phyloP scores from a whole-genome alignment of 2,797 vertebrate species.

The Amazona ochrocephala region DNA sequence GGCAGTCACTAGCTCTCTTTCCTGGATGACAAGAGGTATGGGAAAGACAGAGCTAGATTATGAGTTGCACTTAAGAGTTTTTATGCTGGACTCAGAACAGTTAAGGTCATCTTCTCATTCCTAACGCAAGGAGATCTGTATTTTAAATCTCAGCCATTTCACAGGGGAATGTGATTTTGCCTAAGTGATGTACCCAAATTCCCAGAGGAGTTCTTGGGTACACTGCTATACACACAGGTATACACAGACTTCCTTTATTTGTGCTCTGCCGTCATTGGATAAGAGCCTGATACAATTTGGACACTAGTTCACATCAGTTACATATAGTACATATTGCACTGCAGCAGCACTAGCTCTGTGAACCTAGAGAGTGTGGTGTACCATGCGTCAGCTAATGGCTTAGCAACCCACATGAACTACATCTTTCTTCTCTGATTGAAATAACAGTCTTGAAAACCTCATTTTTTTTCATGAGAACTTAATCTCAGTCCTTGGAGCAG shows the following conservation, averaged over 20 bases:
- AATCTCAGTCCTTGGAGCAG: neutral
- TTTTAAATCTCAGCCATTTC: neutral
- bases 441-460: neutral
- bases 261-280: neutral
- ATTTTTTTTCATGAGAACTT: neutral
- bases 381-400: neutral
- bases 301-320: neutral
- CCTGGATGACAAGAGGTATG: neutral
- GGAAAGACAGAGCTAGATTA: neutral
- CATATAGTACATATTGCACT: fast-evolving
- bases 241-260: neutral
- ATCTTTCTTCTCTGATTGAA: neutral
- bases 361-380: neutral
- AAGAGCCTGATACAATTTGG: neutral
- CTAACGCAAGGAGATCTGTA: neutral
- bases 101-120: neutral
- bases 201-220: neutral
- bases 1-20: neutral
- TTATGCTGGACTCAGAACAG: neutral
- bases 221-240: neutral
- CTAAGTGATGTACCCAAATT: neutral
- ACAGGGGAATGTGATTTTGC: neutral
- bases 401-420: neutral
- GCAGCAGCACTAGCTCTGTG: neutral
- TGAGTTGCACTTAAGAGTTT: neutral